Evolutionary conservation across 2,113 vertebrate species (phyloP).

Genomic region (Polypterus bichir): DNA sequence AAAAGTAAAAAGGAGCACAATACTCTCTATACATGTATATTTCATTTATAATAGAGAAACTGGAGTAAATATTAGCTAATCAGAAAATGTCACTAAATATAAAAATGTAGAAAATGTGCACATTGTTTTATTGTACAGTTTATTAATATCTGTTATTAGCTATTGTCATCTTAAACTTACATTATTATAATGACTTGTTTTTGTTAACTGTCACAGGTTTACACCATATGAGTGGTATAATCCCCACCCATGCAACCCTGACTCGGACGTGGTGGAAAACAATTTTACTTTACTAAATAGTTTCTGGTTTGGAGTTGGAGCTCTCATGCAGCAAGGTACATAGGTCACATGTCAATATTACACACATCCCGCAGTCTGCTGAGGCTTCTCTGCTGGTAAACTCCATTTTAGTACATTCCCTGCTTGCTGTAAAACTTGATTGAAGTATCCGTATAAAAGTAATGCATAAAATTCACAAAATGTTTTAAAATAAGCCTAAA

Average conservation of each 20-base stretch:
- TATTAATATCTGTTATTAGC: too few species aligned
- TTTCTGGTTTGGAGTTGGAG: slow-evolving; percentile 96
- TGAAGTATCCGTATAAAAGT: neutral
- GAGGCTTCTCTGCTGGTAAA: slow-evolving; percentile 55
- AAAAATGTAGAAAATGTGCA: slow-evolving; percentile 30
- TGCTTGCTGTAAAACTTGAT: slow-evolving; percentile 41
- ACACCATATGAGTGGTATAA: slow-evolving; percentile 98
- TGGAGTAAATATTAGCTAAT: too few species aligned
- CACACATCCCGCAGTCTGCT: slow-evolving; percentile 58
- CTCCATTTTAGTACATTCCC: slow-evolving; percentile 38
- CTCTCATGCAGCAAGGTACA: slow-evolving; percentile 98
- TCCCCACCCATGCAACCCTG: slow-evolving; percentile 94
- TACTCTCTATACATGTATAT: too few species aligned
- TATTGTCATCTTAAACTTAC: too few species aligned
- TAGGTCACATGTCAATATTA: slow-evolving; percentile 39
- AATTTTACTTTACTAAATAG: slow-evolving; percentile 98
- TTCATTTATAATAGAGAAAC: too few species aligned
- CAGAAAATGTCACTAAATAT: too few species aligned
- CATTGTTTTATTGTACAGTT: slow-evolving; percentile 5
- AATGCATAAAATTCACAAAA: too few species aligned
- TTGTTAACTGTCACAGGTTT: slow-evolving; percentile 62
- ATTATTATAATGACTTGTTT: slow-evolving; percentile 22
- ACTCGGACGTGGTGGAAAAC: slow-evolving; percentile 97
- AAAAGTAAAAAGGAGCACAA: too few species aligned
- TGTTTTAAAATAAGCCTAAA: too few species aligned